Percentiles rank a stretch among this genome's conserved stretches.
phyloP scores from a whole-genome alignment of 2,113 vertebrate species.

The Sinocyclocheilus anshuiensis region DNA sequence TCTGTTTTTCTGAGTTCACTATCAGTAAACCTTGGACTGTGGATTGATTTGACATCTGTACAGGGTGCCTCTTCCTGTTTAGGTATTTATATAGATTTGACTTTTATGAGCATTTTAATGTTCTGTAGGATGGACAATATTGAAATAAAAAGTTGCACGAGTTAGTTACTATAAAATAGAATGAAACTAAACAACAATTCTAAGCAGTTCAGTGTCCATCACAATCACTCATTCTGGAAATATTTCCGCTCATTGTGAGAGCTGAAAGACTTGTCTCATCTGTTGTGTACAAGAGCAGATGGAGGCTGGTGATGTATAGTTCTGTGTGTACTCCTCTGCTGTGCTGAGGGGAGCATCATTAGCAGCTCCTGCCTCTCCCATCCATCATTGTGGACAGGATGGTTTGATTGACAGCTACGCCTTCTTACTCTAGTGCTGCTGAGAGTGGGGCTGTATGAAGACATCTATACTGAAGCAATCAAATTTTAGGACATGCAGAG shows the following conservation, averaged over 20 bases:
- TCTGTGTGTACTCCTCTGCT: conserved; percentile 13
- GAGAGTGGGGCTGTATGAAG: not conserved
- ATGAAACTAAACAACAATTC: not conserved
- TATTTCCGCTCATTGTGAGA: not conserved
- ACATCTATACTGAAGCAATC: conserved; percentile 21
- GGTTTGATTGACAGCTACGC: conserved; percentile 28
- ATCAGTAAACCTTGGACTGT: too few relatives aligned
- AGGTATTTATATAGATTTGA: not conserved
- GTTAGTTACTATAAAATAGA: not conserved
- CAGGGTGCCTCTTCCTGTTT: too few relatives aligned
- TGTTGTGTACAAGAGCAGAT: conserved; percentile 3
- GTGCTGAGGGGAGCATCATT: conserved; percentile 42
- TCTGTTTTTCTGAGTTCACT: too few relatives aligned
- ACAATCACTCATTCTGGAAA: not conserved
- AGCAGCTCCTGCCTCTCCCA: conserved; percentile 6
- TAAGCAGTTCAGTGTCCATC: not conserved
- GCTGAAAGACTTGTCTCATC: conserved; percentile 14
- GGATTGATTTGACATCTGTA: too few relatives aligned
- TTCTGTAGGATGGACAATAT: not conserved
- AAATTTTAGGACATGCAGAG: conserved; percentile 23
- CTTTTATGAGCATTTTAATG: not conserved
- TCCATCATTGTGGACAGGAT: not conserved
- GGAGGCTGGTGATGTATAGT: conserved; percentile 36
- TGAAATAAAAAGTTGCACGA: too few relatives aligned
- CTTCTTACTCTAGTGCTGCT: not conserved